A percentile compares a stretch with the other conserved stretches of the same genome.
Evolutionary conservation across 2,797 vertebrate genomes (phyloP).

Genomic region (Propithecus perrieri): DNA sequence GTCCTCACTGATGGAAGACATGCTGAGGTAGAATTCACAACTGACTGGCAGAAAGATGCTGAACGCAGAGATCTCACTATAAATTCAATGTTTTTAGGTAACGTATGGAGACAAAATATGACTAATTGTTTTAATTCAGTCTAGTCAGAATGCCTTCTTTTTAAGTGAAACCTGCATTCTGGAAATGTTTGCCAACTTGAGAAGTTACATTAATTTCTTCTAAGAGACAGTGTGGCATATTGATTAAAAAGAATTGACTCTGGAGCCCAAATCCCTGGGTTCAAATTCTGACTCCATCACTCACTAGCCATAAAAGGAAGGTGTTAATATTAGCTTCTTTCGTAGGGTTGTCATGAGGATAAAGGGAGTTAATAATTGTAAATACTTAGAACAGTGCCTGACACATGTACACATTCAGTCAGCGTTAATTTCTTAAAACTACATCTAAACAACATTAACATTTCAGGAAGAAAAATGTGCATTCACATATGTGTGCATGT

Average conservation of each 20-base stretch:
- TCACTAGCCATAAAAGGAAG: not conserved
- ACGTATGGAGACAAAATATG: not conserved
- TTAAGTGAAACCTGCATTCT: not conserved
- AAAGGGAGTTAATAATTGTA: not conserved
- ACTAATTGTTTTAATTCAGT: not conserved
- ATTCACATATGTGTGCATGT: not conserved
- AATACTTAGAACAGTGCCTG: not conserved
- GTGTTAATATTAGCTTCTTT: not conserved
- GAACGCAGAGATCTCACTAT: constrained; percentile 97
- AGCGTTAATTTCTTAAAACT: not conserved
- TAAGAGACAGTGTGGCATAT: not conserved
- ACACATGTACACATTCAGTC: not conserved
- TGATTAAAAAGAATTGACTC: not conserved
- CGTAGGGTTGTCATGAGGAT: not conserved
- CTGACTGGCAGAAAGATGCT: constrained; percentile 96
- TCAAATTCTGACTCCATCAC: not conserved
- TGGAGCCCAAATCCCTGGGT: not conserved
- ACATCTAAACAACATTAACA: not conserved
- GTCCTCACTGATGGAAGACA: constrained; percentile 95
- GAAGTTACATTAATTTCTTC: not conserved
- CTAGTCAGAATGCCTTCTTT: not conserved
- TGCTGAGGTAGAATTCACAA: constrained; percentile 96
- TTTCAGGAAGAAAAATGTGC: not conserved
- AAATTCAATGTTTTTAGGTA: constrained; percentile 99
- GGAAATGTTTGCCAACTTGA: not conserved